Base-by-base conservation (phyloP, 2,888 invertebrate species). In the Carterocephalus palaemon region DNA sequence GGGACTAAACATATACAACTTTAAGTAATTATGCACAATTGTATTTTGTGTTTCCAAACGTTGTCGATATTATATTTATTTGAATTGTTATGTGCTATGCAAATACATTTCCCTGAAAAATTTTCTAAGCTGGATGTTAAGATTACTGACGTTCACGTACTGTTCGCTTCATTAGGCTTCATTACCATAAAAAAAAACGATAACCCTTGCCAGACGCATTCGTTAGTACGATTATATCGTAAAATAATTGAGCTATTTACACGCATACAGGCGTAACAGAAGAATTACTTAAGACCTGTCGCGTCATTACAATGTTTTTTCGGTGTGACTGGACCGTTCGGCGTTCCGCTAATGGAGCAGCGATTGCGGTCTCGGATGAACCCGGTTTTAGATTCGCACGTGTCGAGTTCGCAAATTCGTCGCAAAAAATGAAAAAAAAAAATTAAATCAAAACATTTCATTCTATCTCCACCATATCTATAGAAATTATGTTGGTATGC, bases 1-100 rank as follows among this genome's bases (percentile, higher is more conserved):
- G 47, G 43, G 52, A 47, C 46, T 46, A 47, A 58, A 68, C 62
- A 72, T 72, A 75, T 71, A 74, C 71, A 76, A 75, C 75, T 79
- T 77, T 71, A 64, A 73, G 69, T 80, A 82, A 81, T 79, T 82
- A 80, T 74, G 66, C 68, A 69, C 73, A 74, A 73, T 74, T 72
- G 71, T 75, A 65, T 72, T 67, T 69, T 75, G 69, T 77, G 73
- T 68, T 60, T 62, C 50, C 62, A 70, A 70, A 54, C 50, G 62
- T 41, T 62, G 56, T 60, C 53, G 64, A 64, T 67, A 57, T 65
- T 62, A 57, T 63, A 48, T 39, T n/a, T n/a, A n/a, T n/a, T n/a
- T n/a, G n/a, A n/a, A n/a, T n/a, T n/a, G n/a, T n/a, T n/a, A n/a
- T n/a, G n/a, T n/a, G n/a, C n/a, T n/a, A n/a, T n/a, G n/a, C n/a